A percentile compares a stretch with the other conserved stretches of the same genome.
These are phyloP conservation scores for Pseudoatta argentina DNA, from an alignment of 1,140 invertebrate species.

Conservation along the genomic window DNA sequence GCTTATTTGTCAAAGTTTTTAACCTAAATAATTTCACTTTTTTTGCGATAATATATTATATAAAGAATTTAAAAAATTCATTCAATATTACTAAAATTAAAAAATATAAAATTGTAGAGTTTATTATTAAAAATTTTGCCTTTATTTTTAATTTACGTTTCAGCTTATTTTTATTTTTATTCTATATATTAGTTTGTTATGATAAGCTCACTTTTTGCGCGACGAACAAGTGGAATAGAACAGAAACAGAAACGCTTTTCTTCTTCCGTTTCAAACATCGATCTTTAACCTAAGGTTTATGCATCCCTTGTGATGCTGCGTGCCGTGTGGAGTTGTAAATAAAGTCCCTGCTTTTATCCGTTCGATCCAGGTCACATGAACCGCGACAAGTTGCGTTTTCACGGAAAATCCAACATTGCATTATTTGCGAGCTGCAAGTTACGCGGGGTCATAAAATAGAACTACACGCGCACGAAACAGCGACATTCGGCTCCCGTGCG, in stretches of 20 bases:
- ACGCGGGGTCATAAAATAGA: constrained; percentile 32
- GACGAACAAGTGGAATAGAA: constrained; percentile 38
- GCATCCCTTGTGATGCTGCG: constrained; percentile 46
- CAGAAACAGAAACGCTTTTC: constrained; percentile 28
- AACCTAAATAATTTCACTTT: not conserved
- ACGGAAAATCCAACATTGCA: constrained; percentile 24
- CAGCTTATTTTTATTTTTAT: not conserved
- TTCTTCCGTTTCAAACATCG: constrained; percentile 38
- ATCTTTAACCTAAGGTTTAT: constrained; percentile 65
- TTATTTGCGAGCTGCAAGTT: constrained; percentile 38
- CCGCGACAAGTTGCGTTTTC: constrained; percentile 42
- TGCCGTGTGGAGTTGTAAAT: constrained; percentile 57
- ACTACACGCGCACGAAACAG: constrained; percentile 1
- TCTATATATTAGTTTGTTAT: not conserved
- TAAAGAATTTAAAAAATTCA: not conserved
- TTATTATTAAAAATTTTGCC: constrained; percentile 10
- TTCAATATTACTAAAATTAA: not conserved
- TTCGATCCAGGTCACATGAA: constrained; percentile 32
- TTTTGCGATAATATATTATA: not conserved
- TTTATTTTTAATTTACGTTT: not conserved
- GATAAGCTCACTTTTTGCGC: not conserved
- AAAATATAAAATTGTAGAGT: constrained; percentile 27
- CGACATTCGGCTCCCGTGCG: constrained; percentile 12
- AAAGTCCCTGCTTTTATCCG: constrained; percentile 54
- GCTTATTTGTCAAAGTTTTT: not conserved